Conservation (phyloP, 2,888 invertebrate genomes). For the Octonoba sinensis region DNA sequence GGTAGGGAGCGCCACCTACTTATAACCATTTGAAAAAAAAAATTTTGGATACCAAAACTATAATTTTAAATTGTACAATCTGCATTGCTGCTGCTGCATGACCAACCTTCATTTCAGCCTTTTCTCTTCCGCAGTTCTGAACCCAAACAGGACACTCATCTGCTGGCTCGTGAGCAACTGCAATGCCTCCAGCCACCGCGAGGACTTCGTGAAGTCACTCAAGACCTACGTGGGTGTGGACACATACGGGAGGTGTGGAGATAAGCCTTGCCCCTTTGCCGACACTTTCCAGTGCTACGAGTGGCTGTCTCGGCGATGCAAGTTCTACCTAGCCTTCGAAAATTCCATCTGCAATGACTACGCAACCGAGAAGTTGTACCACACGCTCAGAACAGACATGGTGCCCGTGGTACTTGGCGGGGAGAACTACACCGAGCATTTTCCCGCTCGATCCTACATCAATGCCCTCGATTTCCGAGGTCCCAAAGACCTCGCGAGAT, state of each 20-base stretch:
- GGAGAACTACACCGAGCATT: slow-evolving; percentile 43
- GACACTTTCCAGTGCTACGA: slow-evolving; percentile 69
- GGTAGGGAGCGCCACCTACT: too few relatives aligned
- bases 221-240: slow-evolving; percentile 69
- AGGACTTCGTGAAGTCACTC: slow-evolving; percentile 70
- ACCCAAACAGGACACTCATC: slow-evolving; percentile 65
- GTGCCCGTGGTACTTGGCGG: slow-evolving; percentile 66
- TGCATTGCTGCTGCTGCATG: too few relatives aligned
- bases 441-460: slow-evolving; percentile 64
- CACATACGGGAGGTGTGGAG: slow-evolving; percentile 71
- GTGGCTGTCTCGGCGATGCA: slow-evolving; percentile 69
- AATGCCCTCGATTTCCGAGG: slow-evolving; percentile 46
- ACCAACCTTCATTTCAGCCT: too few relatives aligned
- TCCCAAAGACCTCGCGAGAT: slow-evolving; percentile 51
- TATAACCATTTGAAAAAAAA: too few relatives aligned
- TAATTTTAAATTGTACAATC: too few relatives aligned
- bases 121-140: slow-evolving; percentile 5
- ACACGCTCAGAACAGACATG: slow-evolving; percentile 68
- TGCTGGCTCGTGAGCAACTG: slow-evolving; percentile 73
- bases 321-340: slow-evolving; percentile 71
- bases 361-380: slow-evolving; percentile 71
- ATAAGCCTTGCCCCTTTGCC: slow-evolving; percentile 67
- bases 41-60: too few relatives aligned
- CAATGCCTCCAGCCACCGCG: slow-evolving; percentile 70
- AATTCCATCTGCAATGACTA: slow-evolving; percentile 72